phyloP scores from a whole-genome alignment of 2,797 vertebrate species.

The Hydrophis major region DNA sequence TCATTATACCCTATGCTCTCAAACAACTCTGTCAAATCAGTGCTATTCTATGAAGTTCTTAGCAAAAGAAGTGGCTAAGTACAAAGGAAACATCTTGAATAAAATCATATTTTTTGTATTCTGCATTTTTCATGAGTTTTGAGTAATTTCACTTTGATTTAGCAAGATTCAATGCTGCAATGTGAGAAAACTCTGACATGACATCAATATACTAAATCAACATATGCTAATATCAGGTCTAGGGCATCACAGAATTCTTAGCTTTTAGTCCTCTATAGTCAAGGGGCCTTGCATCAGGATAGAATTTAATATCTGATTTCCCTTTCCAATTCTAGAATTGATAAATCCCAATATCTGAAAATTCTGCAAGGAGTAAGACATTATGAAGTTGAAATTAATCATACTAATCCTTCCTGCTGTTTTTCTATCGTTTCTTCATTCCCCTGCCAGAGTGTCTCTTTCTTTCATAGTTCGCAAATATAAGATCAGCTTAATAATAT shows the following conservation, averaged over 20 bases:
- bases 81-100: not conserved
- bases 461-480: not conserved
- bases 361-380: not conserved
- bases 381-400: not conserved
- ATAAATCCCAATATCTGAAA: not conserved
- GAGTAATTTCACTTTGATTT: not conserved
- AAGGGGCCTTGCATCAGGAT: not conserved
- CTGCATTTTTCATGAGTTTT: not conserved
- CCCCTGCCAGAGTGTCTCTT: not conserved
- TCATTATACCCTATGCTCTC: not conserved
- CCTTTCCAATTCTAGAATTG: not conserved
- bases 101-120: not conserved
- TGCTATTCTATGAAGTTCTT: not conserved
- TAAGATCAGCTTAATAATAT: not conserved
- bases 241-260: not conserved
- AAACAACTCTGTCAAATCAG: not conserved
- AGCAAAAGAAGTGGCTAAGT: not conserved
- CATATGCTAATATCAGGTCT: not conserved
- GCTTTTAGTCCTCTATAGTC: not conserved
- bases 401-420: not conserved
- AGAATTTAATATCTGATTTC: not conserved
- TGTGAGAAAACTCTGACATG: not conserved
- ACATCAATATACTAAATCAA: not conserved
- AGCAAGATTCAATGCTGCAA: not conserved
- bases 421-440: not conserved